Evolutionary conservation across 2,797 vertebrate species (phyloP), one percentile per base, ranked within the genome.

Genomic region (Schizothorax lantsangensis): DNA sequence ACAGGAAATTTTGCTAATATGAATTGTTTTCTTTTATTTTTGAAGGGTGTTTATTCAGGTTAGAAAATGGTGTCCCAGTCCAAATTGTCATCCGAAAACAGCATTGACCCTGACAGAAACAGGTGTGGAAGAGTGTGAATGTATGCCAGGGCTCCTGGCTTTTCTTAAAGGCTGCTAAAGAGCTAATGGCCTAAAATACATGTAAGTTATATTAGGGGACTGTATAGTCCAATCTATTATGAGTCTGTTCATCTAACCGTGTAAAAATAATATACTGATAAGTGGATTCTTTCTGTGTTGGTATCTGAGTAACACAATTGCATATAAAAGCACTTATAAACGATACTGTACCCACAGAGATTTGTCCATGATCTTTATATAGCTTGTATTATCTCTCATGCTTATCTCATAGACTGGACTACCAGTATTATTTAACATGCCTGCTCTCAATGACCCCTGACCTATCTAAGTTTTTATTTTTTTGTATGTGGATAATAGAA

Each of bases 41-140:
- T 12, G 10, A 33, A 36, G 26, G 17, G 15, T 6, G 6, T n/a
- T 68, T 66, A 66, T 62, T 79, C 15, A 77, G 6, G 7, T 49
- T 52, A 19, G 23, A 83, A 84, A 36, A 23, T 72, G 57, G 14
- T 26, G 21, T 8, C n/a, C 23, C 33, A 9, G 26, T 47, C 40
- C 6, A 52, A 87, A 88, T 90, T 87, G 80, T 84, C 68, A 84
- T 92, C 85, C 88, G 49, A 73, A 90, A 91, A 91, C 91, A 93
- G 90, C 92, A 52, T 81, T 90, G 92, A 89, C 84, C 64, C 19
- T 87, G 90, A 85, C 66, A 89, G 87, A 87, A 87, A 92, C 92
- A 91, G 87, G 57, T 84, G 83, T 43, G 33, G 23, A 68, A 36
- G 73, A 66, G 30, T 84, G 73, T 78, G 73, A 54, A 54, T 68